Conservation (phyloP, 1,140 invertebrate species). For the Anagrus nilaparvatae region DNA sequence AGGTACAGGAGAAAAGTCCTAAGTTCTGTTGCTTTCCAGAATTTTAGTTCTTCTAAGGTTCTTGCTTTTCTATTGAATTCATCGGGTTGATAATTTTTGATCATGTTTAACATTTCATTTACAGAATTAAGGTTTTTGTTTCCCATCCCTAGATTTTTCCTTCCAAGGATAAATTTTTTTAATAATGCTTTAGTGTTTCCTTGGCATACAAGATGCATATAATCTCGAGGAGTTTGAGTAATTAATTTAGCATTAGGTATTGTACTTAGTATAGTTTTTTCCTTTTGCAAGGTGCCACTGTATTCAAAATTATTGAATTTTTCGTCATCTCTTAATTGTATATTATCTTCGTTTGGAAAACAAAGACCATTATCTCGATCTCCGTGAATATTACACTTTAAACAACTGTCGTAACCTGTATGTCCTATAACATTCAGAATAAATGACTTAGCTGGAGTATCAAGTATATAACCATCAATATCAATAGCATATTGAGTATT, state of each 20-base stretch:
- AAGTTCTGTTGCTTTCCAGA: conserved; percentile 31
- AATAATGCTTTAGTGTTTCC: conserved; percentile 23
- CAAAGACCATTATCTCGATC: conserved; percentile 15
- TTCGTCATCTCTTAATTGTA: conserved; percentile 6
- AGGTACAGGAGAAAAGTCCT: conserved; percentile 25
- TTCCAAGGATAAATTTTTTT: conserved; percentile 13
- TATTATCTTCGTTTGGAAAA: conserved; percentile 19
- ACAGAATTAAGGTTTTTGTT: not conserved
- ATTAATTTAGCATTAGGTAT: conserved; percentile 19
- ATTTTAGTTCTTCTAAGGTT: conserved; percentile 14
- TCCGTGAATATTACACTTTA: conserved; percentile 28
- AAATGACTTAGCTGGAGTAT: conserved; percentile 33
- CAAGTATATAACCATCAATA: conserved; percentile 27
- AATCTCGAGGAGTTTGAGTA: conserved; percentile 21
- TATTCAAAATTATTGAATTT: conserved; percentile 10
- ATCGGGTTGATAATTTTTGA: conserved; percentile 14
- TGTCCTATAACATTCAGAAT: conserved; percentile 29
- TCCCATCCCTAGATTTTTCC: conserved; percentile 7
- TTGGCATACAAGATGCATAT: conserved; percentile 24
- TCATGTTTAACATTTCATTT: not conserved
- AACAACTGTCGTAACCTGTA: conserved; percentile 29
- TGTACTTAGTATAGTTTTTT: conserved; percentile 10
- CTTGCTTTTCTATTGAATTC: conserved; percentile 26
- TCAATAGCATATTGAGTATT: conserved; percentile 8
- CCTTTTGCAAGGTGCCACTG: conserved; percentile 9